phyloP scores from a whole-genome alignment of 2,797 vertebrate genomes.

The Galago senegalensis region DNA sequence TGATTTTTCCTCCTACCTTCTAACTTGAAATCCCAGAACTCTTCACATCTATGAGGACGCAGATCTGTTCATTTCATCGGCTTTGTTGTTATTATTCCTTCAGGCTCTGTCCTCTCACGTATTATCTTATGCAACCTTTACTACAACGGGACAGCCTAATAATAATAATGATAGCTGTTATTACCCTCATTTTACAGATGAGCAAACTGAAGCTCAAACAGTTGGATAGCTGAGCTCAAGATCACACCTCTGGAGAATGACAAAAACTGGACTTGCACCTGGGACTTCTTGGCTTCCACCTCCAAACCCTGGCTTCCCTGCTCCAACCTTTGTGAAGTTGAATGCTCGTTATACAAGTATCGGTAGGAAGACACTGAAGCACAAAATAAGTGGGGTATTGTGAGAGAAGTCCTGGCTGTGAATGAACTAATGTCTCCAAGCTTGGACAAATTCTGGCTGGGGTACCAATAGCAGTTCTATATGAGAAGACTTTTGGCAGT shows the following conservation, averaged over 20 bases:
- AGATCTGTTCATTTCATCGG: not conserved
- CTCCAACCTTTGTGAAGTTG: not conserved
- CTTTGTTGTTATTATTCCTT: not conserved
- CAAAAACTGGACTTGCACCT: not conserved
- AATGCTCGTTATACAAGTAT: not conserved
- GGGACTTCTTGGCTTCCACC: not conserved
- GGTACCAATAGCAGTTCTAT: slow-evolving; percentile 60
- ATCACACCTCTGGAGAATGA: not conserved
- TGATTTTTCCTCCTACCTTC: not conserved
- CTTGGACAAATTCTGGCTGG: slow-evolving; percentile 35
- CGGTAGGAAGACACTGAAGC: not conserved
- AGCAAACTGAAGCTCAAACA: slow-evolving; percentile 31
- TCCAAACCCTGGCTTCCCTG: not conserved
- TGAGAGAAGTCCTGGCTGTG: slow-evolving; percentile 20
- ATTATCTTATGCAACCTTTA: not conserved
- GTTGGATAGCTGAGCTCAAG: not conserved
- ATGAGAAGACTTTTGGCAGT: slow-evolving; percentile 53
- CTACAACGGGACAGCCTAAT: not conserved
- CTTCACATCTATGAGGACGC: not conserved
- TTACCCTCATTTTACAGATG: not conserved
- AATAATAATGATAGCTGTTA: not conserved
- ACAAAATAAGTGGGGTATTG: not conserved
- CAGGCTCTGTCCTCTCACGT: not conserved
- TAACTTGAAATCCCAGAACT: not conserved
- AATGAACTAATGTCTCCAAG: slow-evolving; percentile 58